Percentiles rank a stretch among this genome's conserved stretches.
phyloP scores from a whole-genome alignment of 2,888 invertebrate species.

The Netelia virgata region DNA sequence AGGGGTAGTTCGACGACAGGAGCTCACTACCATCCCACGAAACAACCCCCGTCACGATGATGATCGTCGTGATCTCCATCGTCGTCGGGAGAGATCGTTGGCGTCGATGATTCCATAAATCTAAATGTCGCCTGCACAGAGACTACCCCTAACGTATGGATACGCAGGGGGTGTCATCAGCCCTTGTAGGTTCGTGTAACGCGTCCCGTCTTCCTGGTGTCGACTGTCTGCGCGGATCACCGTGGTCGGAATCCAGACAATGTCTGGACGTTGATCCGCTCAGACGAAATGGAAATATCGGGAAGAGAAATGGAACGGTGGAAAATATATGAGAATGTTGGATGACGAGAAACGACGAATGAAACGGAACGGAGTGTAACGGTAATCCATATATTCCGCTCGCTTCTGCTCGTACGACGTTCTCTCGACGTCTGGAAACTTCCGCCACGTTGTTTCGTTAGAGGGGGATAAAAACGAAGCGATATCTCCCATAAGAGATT shows the following conservation, averaged over 20 bases:
- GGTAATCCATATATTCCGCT: constrained; percentile 66
- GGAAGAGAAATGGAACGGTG: constrained; percentile 12
- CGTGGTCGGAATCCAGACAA: constrained; percentile 56
- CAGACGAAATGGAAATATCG: constrained; percentile 67
- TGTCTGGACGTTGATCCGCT: constrained; percentile 65
- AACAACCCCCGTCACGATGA: constrained; percentile 36
- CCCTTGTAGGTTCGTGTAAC: constrained; percentile 33
- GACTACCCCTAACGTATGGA: constrained; percentile 7
- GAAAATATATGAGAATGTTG: constrained; percentile 46
- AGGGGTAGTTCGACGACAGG: background rate
- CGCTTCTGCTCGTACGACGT: constrained; percentile 32
- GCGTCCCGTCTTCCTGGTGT: constrained; percentile 21
- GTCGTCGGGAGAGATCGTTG: constrained; percentile 11
- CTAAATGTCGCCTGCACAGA: constrained; percentile 71
- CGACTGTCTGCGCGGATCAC: constrained; percentile 41
- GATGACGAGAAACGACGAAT: constrained; percentile 19
- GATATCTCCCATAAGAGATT: constrained; percentile 40
- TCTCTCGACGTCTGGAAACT: constrained; percentile 38
- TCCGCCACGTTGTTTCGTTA: background rate
- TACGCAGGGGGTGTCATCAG: constrained; percentile 15
- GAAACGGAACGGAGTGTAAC: constrained; percentile 9
- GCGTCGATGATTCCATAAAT: constrained; percentile 73
- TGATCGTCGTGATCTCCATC: constrained; percentile 16
- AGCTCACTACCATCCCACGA: constrained; percentile 40
- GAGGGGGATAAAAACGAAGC: constrained; percentile 32